Evolutionary conservation across 2,888 invertebrate genomes (phyloP).

Genomic region (Drosophila nr. perissopoda): DNA sequence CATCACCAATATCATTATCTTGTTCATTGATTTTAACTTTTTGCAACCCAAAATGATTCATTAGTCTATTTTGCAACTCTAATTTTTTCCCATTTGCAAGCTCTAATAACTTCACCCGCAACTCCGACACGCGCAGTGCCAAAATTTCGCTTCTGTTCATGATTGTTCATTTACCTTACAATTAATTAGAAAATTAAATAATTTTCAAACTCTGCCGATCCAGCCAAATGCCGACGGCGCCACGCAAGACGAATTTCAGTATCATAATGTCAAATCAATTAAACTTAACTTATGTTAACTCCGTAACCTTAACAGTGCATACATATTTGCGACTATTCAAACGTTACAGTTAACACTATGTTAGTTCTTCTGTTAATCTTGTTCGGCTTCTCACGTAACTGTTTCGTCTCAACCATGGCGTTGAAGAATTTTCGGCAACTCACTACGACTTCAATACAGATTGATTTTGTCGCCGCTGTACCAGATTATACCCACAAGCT

Average conservation of each 20-base stretch:
- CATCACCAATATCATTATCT: neutral
- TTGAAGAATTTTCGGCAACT: neutral
- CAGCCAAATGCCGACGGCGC: neutral
- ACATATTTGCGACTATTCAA: too few species aligned
- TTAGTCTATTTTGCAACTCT: neutral
- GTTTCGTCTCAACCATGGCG: too few species aligned
- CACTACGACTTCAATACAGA: neutral
- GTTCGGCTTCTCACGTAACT: too few species aligned
- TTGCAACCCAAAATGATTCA: neutral
- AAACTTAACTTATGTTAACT: neutral
- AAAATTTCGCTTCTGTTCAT: neutral
- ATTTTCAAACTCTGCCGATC: too few species aligned
- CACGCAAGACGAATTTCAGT: neutral
- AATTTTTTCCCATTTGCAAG: neutral
- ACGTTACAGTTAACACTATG: too few species aligned
- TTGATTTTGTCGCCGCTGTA: neutral
- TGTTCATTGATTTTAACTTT: neutral
- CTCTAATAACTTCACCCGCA: neutral
- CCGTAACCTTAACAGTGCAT: neutral
- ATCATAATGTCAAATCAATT: neutral
- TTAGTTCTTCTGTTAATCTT: too few species aligned
- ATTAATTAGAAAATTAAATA: too few species aligned
- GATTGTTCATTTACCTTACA: too few species aligned
- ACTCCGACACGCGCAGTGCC: neutral
- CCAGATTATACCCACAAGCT: neutral